These are phyloP conservation scores for Philaethria dido DNA, from an alignment of 2,888 invertebrate species.

Conservation along the genomic window DNA sequence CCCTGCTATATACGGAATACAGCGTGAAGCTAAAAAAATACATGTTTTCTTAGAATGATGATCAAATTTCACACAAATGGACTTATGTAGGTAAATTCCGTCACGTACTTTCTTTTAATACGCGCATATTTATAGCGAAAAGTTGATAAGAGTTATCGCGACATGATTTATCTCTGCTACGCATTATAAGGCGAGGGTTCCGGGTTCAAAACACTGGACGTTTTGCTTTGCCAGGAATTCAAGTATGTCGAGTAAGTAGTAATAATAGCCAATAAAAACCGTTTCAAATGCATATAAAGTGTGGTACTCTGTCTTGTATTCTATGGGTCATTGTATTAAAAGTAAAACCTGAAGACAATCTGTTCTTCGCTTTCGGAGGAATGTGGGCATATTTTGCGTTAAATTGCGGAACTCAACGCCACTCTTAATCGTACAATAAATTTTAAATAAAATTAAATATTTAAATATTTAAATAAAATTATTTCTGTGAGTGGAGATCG, in stretches of 20 bases:
- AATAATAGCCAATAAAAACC: background rate
- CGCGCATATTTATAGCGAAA: slow-evolving; percentile 9
- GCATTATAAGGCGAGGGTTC: slow-evolving; percentile 19
- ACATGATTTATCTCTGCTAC: slow-evolving; percentile 20
- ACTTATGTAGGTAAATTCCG: slow-evolving; percentile 24
- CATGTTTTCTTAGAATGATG: background rate
- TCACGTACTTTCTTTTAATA: slow-evolving; percentile 10
- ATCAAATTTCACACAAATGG: slow-evolving; percentile 28
- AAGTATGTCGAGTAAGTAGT: background rate
- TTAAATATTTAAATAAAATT: too few species aligned
- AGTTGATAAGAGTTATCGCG: slow-evolving; percentile 18
- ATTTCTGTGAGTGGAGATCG: too few species aligned
- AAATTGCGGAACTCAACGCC: too few species aligned
- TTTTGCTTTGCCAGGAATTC: background rate
- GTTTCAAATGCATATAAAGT: background rate
- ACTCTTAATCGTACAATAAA: too few species aligned
- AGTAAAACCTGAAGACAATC: too few species aligned
- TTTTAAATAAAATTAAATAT: too few species aligned
- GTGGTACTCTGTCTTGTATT: background rate
- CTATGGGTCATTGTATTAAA: background rate
- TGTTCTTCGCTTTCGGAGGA: too few species aligned
- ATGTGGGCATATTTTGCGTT: too few species aligned
- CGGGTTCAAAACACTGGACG: slow-evolving; percentile 32
- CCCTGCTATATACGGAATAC: too few species aligned
- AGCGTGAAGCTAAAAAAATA: too few species aligned